Base-by-base conservation (phyloP, 1,140 invertebrate species). In the Dendroctonus ponderosae region DNA sequence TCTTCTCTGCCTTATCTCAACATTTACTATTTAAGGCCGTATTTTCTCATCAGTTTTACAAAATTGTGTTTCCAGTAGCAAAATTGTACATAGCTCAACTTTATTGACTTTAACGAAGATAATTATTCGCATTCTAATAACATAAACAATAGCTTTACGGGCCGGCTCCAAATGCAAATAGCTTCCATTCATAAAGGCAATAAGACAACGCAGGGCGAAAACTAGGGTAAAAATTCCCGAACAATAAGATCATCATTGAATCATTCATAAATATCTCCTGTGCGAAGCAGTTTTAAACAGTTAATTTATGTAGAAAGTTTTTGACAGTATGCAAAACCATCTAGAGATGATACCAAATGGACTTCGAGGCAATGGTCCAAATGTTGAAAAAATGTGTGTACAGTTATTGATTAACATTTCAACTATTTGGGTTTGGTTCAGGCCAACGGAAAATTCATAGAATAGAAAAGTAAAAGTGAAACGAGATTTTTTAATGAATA, bases 251-350 rank as follows among this genome's bases (percentile, higher is more conserved):
- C 26, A 52, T 12, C 11, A 52, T 52, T 52, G 11, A n/a, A 12
- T 52, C n/a, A 12, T 52, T 52, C n/a, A 12, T 26, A 26, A 26
- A 26, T 26, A 26, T 26, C 26, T 26, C 26, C 26, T 26, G 26
- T 26, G 26, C 26, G 26, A 26, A 26, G 9, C 15, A 9, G 8
- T 52, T 26, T 52, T n/a, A 12, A 11, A 52, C 15, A 9, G 26
- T 12, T 12, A 52, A 52, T 26, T 52, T 52, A 52, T 52, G 11
- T 52, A 46, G 50, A 52, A 52, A 52, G 26, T 52, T 11, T 52
- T 52, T 26, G 15, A n/a, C 9, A 26, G 50, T 52, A 52, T 52
- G 26, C 9, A 52, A 52, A 12, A 12, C 15, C 26, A 12, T 52
- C 50, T 12, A 26, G 15, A 12, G 9, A 12, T 12, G 8, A 12